phyloP scores from a whole-genome alignment of 2,113 vertebrate genomes.

The Mesocricetus auratus region DNA sequence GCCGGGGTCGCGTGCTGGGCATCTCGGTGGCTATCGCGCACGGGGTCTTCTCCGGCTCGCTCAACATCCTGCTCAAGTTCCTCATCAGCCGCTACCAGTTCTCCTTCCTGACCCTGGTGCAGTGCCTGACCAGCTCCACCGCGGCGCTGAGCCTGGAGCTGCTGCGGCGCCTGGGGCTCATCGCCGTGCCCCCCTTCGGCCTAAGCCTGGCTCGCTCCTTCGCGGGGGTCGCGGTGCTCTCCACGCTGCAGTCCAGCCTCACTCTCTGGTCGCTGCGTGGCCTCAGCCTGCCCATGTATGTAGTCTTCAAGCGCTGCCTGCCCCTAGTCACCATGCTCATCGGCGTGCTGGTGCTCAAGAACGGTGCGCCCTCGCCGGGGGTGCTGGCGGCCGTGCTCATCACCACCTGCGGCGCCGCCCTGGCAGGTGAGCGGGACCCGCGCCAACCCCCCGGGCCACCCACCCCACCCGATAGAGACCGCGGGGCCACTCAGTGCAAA shows the following conservation, averaged over 20 bases:
- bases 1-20: conserved; percentile 90
- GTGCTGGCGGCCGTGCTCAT: conserved; percentile 94
- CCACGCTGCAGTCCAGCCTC: conserved; percentile 96
- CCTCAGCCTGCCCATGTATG: conserved; percentile 98
- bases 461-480: neutral
- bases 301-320: conserved; percentile 98
- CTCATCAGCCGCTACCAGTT: conserved; percentile 94
- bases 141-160: conserved; percentile 93
- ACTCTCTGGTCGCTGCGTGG: conserved; percentile 96
- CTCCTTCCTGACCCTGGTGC: conserved; percentile 95
- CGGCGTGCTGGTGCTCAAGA: conserved; percentile 94
- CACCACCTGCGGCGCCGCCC: conserved; percentile 95
- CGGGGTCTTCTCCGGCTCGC: conserved; percentile 95
- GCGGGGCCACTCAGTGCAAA: neutral
- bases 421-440: conserved; percentile 91
- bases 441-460: conserved; percentile 47
- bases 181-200: conserved; percentile 93
- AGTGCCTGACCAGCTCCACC: conserved; percentile 94
- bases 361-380: conserved; percentile 93
- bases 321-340: conserved; percentile 95
- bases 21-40: conserved; percentile 96
- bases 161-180: conserved; percentile 90
- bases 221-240: conserved; percentile 91
- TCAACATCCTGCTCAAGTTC: conserved; percentile 97
- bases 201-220: conserved; percentile 93